A percentile compares a stretch with the other conserved stretches of the same genome.
Evolutionary conservation across 2,888 invertebrate genomes (phyloP).

Genomic region (Yponomeuta cagnagella): DNA sequence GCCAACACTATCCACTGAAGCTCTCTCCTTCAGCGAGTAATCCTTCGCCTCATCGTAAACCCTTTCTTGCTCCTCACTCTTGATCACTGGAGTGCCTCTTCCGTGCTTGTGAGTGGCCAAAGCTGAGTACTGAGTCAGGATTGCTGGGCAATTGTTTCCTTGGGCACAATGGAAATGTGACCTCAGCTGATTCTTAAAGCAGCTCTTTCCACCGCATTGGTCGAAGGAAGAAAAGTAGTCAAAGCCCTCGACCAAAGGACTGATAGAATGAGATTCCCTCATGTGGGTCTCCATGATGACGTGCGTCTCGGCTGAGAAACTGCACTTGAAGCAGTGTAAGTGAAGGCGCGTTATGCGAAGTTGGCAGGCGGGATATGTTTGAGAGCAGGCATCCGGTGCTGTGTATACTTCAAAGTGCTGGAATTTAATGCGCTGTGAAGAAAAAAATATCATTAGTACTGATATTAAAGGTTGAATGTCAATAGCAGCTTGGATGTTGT

Average conservation of each 20-base stretch:
- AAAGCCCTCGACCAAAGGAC: conserved; percentile 89
- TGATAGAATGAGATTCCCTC: conserved; percentile 89
- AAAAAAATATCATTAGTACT: conserved; percentile 14
- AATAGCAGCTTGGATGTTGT: not conserved
- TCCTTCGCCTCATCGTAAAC: conserved; percentile 69
- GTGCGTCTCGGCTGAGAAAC: conserved; percentile 87
- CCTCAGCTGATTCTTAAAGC: conserved; percentile 65
- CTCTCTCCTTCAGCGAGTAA: conserved; percentile 67
- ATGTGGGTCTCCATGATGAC: conserved; percentile 88
- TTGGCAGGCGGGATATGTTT: conserved; percentile 83
- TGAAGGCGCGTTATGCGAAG: conserved; percentile 81
- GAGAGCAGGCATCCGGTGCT: conserved; percentile 77
- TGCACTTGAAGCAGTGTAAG: conserved; percentile 92
- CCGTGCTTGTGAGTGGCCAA: conserved; percentile 70
- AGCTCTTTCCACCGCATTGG: conserved; percentile 68
- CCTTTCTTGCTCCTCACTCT: conserved; percentile 58
- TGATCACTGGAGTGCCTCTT: conserved; percentile 61
- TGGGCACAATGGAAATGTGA: conserved; percentile 70
- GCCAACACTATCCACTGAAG: conserved; percentile 58
- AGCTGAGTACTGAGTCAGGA: conserved; percentile 68
- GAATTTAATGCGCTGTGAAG: conserved; percentile 70
- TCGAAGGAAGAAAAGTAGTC: conserved; percentile 82
- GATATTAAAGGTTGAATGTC: not conserved
- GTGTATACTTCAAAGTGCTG: conserved; percentile 78
- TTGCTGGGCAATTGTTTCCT: conserved; percentile 66